Evolutionary conservation across 2,888 invertebrate species (phyloP).

Genomic region (Digitonthophagus gazella): DNA sequence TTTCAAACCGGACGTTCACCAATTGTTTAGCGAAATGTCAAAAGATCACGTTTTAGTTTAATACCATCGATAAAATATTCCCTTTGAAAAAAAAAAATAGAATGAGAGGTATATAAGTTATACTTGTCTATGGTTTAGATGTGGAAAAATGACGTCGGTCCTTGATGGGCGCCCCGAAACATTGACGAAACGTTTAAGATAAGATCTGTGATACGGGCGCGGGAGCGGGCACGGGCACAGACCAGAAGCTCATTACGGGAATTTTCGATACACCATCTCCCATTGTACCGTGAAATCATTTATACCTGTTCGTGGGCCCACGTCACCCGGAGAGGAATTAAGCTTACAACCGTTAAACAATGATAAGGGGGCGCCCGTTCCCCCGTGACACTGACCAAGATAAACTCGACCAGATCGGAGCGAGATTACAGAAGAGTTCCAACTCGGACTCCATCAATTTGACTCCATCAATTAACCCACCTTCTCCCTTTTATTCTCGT

Average conservation of each 20-base stretch:
- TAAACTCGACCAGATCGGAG: constrained; percentile 15
- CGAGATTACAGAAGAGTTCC: background rate
- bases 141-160: background rate
- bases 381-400: constrained; percentile 16
- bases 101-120: too few relatives aligned
- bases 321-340: constrained; percentile 5
- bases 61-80: background rate
- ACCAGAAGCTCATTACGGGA: constrained; percentile 13
- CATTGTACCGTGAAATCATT: constrained; percentile 2
- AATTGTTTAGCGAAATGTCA: background rate
- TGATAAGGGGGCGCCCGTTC: constrained; percentile 13
- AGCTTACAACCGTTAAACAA: constrained; percentile 17
- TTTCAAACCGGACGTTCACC: background rate
- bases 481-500: too few relatives aligned
- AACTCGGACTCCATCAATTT: constrained; percentile 9
- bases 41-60: background rate
- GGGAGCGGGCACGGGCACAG: too few relatives aligned
- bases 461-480: constrained; percentile 20
- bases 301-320: constrained; percentile 12
- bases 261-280: constrained; percentile 14
- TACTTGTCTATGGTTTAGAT: too few relatives aligned
- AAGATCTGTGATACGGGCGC: constrained; percentile 7
- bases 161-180: background rate
- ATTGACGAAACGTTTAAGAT: constrained; percentile 20
- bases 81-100: too few relatives aligned